Base-by-base conservation (phyloP, 2,797 vertebrate genomes). In the Mormyrops boulengeri region DNA sequence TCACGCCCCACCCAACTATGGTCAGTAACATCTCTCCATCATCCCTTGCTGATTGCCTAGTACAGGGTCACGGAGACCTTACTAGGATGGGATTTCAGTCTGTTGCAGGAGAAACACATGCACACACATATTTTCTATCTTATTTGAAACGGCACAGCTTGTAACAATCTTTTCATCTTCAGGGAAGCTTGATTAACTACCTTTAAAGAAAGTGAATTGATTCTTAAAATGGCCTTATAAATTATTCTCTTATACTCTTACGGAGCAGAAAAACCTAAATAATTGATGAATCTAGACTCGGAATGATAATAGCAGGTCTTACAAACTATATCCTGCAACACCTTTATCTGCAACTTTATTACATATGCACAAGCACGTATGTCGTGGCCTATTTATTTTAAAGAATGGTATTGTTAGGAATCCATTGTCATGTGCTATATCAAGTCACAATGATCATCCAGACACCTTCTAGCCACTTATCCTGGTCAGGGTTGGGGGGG, bases 171-270 rank as follows among this genome's bases (percentile, higher is more conserved):
- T 73, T 34, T 73, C 38, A 73, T 73, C 30, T 73, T 73, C 66
- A 73, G 2, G 66, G 30, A 73, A 73, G 66, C 66, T 17, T 38
- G 11, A 73, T 34, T 38, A 73, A 73, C 66, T 17, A 38, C 12
- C 66, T 38, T 73, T 38, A 73, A 73, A 73, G 66, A 73, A 73
- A 73, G 30, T 73, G 66, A 38, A 73, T 73, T 73, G 66, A 73
- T 73, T 73, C 66, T 73, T 73, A 73, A 73, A 73, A 73, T 38
- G 66, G 66, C 66, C 66, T 73, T 73, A 73, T 73, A 73, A 73
- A 73, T 73, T 38, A 73, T 73, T 34, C 66, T 73, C 66, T 73
- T 73, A 17, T 73, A 73, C 66, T 73, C 30, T 14, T 73, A 38
- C 30, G 12, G 12, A 73, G 66, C 30, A 73, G 30, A 73, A 73